Percentiles rank a stretch among this genome's conserved stretches.
These are phyloP conservation scores for Drosophila asahinai DNA, from an alignment of 1,140 invertebrate genomes.

Conservation along the genomic window DNA sequence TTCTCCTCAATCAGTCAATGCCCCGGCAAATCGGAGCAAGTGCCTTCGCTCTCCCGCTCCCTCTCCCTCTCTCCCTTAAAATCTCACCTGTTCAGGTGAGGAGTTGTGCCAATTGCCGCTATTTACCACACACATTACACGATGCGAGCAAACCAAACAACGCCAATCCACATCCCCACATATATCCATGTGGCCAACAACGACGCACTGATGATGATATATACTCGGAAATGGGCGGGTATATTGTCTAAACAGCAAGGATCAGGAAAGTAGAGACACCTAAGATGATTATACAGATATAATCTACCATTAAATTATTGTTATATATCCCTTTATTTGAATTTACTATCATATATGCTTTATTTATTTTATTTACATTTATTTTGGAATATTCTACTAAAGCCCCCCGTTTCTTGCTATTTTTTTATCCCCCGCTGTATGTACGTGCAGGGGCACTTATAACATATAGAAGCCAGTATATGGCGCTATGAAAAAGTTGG, in stretches of 20 bases:
- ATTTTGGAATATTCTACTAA: neutral
- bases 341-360: no score
- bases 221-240: slow-evolving; percentile 32
- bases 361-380: no score
- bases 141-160: slow-evolving; percentile 70
- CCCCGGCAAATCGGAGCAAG: slow-evolving; percentile 3
- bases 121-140: slow-evolving; percentile 77
- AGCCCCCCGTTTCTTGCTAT: neutral
- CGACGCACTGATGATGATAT: slow-evolving; percentile 48
- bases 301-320: no score
- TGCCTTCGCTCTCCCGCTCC: neutral
- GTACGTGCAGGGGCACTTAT: no score
- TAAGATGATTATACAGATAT: no score
- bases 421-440: neutral
- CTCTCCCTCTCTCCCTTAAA: neutral
- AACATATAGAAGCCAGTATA: neutral
- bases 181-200: slow-evolving; percentile 35
- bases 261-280: neutral
- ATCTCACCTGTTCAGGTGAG: slow-evolving; percentile 19
- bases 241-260: neutral
- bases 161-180: slow-evolving; percentile 52
- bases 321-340: no score
- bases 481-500: slow-evolving; percentile 67
- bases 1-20: slow-evolving; percentile 55
- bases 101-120: slow-evolving; percentile 56